Conservation (phyloP, 2,888 invertebrate genomes). For the Nephrotoma guestfalica region DNA sequence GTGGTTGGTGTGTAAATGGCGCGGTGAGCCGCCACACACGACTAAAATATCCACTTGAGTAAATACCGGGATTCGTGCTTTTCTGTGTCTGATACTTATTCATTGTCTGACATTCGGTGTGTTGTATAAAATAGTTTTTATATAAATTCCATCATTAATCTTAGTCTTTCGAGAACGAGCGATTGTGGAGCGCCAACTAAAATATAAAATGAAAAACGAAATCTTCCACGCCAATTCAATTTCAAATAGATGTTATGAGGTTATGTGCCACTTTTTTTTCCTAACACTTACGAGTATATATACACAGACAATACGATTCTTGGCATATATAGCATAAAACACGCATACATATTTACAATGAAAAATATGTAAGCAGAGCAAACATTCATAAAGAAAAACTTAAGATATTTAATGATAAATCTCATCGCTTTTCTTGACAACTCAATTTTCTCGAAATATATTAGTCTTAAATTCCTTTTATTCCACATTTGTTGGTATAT, state of each 20-base stretch:
- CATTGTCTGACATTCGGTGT: background rate
- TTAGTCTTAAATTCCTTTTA: background rate
- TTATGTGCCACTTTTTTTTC: background rate
- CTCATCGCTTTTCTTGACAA: background rate
- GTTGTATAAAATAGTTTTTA: background rate
- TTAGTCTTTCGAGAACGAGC: background rate
- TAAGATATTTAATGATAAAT: background rate
- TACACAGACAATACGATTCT: background rate
- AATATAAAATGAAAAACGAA: background rate
- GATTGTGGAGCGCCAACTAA: background rate
- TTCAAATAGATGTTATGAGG: background rate
- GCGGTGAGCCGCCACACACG: background rate
- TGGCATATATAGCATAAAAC: background rate
- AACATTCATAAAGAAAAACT: background rate
- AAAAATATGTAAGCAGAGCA: background rate
- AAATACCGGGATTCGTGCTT: background rate
- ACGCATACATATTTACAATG: background rate
- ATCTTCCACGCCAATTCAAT: background rate
- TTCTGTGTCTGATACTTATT: background rate
- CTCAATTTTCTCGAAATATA: background rate
- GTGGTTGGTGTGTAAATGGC: too few species aligned
- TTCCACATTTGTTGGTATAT: background rate
- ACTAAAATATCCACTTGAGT: background rate
- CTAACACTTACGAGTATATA: background rate
- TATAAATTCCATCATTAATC: background rate